Percentiles rank a stretch among this genome's conserved stretches.
phyloP scores from a whole-genome alignment of 2,888 invertebrate species.

The Smittia aterrima region DNA sequence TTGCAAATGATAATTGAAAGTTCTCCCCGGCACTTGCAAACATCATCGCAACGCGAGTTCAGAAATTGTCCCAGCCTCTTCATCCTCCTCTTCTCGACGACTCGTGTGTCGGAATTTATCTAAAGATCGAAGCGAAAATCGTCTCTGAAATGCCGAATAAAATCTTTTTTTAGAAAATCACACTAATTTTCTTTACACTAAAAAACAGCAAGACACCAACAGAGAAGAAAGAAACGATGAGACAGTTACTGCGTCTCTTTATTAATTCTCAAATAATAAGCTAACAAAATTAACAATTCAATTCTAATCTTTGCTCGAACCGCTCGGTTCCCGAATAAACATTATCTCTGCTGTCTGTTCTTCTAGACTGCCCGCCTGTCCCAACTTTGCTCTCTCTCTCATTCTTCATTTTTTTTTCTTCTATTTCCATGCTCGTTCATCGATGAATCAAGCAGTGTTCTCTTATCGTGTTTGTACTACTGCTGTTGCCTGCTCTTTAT shows the following conservation, averaged over 20 bases:
- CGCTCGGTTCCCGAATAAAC: background rate
- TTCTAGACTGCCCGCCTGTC: no score
- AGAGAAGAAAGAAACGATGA: background rate
- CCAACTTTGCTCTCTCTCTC: background rate
- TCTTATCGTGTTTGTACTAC: constrained; percentile 36
- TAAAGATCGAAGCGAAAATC: constrained; percentile 21
- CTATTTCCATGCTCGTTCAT: background rate
- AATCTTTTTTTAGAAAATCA: constrained; percentile 42
- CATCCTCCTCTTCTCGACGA: background rate
- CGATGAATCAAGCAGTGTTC: constrained; percentile 5
- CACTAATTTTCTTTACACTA: constrained; percentile 37
- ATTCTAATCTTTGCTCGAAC: background rate
- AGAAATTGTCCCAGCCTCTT: no score
- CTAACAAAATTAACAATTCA: constrained; percentile 17
- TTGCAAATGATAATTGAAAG: background rate
- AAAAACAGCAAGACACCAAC: constrained; percentile 37
- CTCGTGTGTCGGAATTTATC: constrained; percentile 22
- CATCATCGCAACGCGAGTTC: no score
- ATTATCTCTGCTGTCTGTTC: no score
- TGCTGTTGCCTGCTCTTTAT: constrained; percentile 38
- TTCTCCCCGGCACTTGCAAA: no score
- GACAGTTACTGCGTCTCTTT: background rate
- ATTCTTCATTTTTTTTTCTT: background rate
- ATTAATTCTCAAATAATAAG: constrained; percentile 2
- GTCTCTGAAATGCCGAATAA: constrained; percentile 36